phyloP scores from a whole-genome alignment of 2,797 vertebrate species.

The Helarctos malayanus region DNA sequence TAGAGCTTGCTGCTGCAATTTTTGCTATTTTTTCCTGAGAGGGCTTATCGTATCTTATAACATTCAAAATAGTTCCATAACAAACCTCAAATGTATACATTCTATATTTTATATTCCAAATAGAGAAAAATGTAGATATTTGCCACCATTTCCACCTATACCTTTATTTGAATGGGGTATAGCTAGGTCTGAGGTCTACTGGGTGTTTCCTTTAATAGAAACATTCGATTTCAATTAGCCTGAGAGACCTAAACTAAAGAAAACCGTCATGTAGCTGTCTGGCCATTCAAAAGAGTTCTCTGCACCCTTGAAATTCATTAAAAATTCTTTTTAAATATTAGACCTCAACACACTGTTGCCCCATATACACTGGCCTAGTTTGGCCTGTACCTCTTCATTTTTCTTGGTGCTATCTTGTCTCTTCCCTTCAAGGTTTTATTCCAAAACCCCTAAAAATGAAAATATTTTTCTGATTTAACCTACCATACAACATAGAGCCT shows the following conservation, averaged over 20 bases:
- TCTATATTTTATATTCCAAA: constrained; percentile 36
- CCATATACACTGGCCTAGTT: neutral
- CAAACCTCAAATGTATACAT: neutral
- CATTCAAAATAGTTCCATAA: neutral
- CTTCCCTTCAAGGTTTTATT: constrained; percentile 21
- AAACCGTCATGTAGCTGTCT: neutral
- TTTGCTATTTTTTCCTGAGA: neutral
- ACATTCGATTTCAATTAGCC: constrained; percentile 40
- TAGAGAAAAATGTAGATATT: neutral
- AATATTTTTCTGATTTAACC: neutral
- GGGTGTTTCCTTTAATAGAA: constrained; percentile 49
- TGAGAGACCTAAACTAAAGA: neutral
- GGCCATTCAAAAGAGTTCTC: constrained; percentile 21
- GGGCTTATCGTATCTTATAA: neutral
- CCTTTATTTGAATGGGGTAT: constrained; percentile 39
- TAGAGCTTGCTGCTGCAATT: neutral
- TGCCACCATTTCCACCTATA: neutral
- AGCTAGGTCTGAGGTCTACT: constrained; percentile 14
- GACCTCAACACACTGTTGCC: neutral
- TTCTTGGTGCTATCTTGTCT: neutral
- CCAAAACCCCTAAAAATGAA: neutral
- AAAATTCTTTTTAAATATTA: constrained; percentile 24
- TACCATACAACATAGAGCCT: neutral
- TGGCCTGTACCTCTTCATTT: neutral
- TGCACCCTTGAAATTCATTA: constrained; percentile 1